Percentiles rank a stretch among this genome's conserved stretches.
phyloP scores from a whole-genome alignment of 2,113 vertebrate genomes.

The Phylloscopus trochilus region DNA sequence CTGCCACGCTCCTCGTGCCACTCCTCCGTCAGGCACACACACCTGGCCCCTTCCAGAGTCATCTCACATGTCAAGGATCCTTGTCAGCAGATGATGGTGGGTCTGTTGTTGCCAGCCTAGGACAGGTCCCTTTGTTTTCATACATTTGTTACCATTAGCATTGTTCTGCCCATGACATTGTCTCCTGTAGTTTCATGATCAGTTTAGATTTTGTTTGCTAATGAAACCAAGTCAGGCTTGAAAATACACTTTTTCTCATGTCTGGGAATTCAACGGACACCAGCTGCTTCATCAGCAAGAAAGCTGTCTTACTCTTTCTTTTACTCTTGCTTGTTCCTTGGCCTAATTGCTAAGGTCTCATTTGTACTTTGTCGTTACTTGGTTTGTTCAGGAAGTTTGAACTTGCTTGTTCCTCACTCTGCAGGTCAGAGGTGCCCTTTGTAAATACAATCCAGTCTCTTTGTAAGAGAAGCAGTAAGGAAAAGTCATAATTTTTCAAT shows the following conservation, averaged over 20 bases:
- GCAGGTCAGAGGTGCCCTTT: not conserved
- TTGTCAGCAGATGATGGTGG: not conserved
- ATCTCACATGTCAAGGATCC: not conserved
- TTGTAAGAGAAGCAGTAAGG: not conserved
- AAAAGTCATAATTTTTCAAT: not conserved
- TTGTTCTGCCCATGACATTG: not conserved
- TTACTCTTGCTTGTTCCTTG: not conserved
- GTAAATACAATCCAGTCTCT: not conserved
- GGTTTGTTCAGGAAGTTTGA: not conserved
- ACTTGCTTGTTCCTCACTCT: not conserved
- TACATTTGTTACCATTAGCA: not conserved
- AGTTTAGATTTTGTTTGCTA: not conserved
- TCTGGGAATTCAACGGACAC: not conserved
- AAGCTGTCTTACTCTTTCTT: not conserved
- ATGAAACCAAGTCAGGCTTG: not conserved
- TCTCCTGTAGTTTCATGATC: not conserved
- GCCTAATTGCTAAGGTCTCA: not conserved
- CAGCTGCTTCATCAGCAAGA: not conserved
- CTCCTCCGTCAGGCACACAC: accelerated
- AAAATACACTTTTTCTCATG: not conserved
- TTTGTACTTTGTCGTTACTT: not conserved
- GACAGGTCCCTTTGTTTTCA: not conserved
- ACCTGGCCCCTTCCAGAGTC: not conserved
- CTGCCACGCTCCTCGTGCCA: accelerated
- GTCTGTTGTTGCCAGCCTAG: not conserved